Evolutionary conservation across 1,140 invertebrate genomes (phyloP), one percentile per base, ranked within the genome.

Genomic region (Himalopsyche phryganea): DNA sequence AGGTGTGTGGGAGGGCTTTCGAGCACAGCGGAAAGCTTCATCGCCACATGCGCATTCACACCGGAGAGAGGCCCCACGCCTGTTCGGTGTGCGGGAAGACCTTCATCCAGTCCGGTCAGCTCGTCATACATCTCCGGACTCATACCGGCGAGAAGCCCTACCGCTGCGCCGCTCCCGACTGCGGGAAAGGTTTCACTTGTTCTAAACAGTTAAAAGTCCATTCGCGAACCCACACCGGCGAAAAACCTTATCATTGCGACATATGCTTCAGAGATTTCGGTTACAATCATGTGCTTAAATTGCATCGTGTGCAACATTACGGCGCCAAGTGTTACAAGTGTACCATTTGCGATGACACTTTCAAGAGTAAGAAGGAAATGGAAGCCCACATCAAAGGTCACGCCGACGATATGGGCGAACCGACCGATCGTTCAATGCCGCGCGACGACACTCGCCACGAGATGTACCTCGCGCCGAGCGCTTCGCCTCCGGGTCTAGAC

Each of bases 61-160:
- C 91, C 0, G 81, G 95, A 0, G 94, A 97, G 72, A 82, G 94
- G 17, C 94, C 94, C 0, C 95, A 96, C 74, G 91, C 91, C 66
- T 98, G 95, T 71, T 86, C 85, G n/a, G 85, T 95, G 42, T 98
- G 95, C 71, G 84, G 86, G 48, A 94, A 94, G 70, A 92, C 91
- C 0, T 94, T 94, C 69, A 93, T 94, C 19, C 90, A 93, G 68
- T 91, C 88, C 33, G 90, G 94, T 1, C 90, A 92, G 66, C 68
- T 92, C 56, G 89, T 91, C 0, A 92, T 91, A 57, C 90, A 92
- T 68, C 85, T 89, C 78, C 78, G 90, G 13, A 91, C 90, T 0
- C 89, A 98, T 72, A 98, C 94, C 0, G 88, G 92, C 1, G 91
- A 94, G 75, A 94, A 94, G 70, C 92, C 91, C 0, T 95, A 93